Percentiles rank a stretch among this genome's conserved stretches.
These are phyloP conservation scores for Xestia sexstrigata DNA, from an alignment of 2,888 invertebrate species.

Conservation along the genomic window DNA sequence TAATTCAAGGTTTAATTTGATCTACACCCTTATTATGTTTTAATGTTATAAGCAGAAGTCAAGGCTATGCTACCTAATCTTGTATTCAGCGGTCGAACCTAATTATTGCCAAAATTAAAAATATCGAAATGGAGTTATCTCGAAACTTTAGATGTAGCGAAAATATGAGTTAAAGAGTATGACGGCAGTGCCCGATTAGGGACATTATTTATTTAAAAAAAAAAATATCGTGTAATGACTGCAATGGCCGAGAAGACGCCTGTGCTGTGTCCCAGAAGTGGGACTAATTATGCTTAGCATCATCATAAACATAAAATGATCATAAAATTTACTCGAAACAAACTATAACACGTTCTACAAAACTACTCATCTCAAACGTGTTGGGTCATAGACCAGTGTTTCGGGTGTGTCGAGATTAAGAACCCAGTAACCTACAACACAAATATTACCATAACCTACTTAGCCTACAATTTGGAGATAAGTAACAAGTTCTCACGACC, in stretches of 20 bases:
- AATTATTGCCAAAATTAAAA: constrained; percentile 38
- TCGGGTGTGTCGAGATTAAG: constrained; percentile 13
- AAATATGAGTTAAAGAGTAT: neutral
- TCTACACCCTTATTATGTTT: constrained; percentile 58
- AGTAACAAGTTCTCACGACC: constrained; percentile 47
- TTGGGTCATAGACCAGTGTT: constrained; percentile 20
- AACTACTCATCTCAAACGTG: constrained; percentile 34
- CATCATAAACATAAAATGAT: neutral
- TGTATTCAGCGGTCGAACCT: constrained; percentile 37
- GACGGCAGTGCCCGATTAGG: neutral
- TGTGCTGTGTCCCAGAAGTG: neutral
- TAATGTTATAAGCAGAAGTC: constrained; percentile 58
- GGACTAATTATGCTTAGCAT: neutral
- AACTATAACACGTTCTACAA: constrained; percentile 8
- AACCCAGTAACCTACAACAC: constrained; percentile 43
- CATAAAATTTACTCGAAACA: neutral
- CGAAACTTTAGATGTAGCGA: neutral
- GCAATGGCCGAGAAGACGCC: no score
- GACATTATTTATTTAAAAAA: no score
- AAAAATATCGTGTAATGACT: neutral
- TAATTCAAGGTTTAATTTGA: constrained; percentile 50
- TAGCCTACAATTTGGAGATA: constrained; percentile 31
- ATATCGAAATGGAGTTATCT: constrained; percentile 34
- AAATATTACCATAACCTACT: constrained; percentile 35
- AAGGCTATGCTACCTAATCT: constrained; percentile 44